Conservation (phyloP, 37 sponge, comb jelly and placozoan genomes). For the Crambe crambe region DNA sequence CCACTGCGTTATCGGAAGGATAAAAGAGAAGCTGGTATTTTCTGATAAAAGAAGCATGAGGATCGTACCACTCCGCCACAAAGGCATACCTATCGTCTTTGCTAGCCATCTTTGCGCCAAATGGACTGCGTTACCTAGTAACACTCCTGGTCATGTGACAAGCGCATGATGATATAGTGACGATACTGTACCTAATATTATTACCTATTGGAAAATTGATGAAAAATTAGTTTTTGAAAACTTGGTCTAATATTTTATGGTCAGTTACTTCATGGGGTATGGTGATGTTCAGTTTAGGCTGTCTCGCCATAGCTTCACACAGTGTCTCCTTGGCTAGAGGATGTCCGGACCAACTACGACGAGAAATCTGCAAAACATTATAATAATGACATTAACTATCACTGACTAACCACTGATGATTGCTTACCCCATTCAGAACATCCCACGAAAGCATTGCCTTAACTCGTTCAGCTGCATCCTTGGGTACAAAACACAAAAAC, state of each 20-base stretch:
- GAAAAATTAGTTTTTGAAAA: slow-evolving; percentile 24
- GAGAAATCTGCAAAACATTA: slow-evolving; percentile 52
- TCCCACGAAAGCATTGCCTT: slow-evolving; percentile 93
- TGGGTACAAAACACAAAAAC: not conserved
- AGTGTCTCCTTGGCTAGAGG: slow-evolving; percentile 77
- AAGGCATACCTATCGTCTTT: slow-evolving; percentile 82
- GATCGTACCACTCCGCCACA: slow-evolving; percentile 94
- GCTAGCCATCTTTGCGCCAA: not conserved
- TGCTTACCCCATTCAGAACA: slow-evolving; percentile 91
- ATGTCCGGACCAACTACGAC: slow-evolving; percentile 94
- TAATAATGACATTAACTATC: not conserved
- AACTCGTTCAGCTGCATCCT: slow-evolving; percentile 87
- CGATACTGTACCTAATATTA: not conserved
- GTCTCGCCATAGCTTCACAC: slow-evolving; percentile 54
- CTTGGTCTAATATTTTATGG: slow-evolving; percentile 56
- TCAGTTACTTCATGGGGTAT: slow-evolving; percentile 62
- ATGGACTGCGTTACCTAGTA: not conserved
- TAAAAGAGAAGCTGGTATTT: slow-evolving; percentile 90
- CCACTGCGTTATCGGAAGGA: slow-evolving; percentile 75
- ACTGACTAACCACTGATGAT: not conserved
- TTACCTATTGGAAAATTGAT: not conserved
- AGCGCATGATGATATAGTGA: not conserved
- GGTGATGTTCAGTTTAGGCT: slow-evolving; percentile 74
- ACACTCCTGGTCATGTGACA: not conserved
- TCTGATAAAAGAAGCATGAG: slow-evolving; percentile 84